phyloP scores from a whole-genome alignment of 2,113 vertebrate species.

The Sprattus sprattus region DNA sequence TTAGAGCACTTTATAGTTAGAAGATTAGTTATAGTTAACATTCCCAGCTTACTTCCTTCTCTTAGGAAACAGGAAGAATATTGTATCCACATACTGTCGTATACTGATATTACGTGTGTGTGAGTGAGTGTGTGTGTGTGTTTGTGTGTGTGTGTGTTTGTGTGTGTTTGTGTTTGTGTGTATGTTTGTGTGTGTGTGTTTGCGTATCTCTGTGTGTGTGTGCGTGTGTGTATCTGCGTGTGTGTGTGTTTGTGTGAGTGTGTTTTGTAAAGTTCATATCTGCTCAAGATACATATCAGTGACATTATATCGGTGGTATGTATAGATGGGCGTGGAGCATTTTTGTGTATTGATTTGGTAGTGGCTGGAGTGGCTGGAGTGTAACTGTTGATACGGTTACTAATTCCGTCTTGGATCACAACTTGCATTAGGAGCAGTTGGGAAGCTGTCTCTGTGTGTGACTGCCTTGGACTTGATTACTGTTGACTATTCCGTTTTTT shows the following conservation, averaged over 20 bases:
- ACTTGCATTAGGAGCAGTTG: neutral
- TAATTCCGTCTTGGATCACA: neutral
- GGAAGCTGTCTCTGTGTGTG: conserved; percentile 49
- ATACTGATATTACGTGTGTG: conserved; percentile 7
- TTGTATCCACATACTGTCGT: neutral
- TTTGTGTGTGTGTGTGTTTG: neutral
- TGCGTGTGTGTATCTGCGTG: neutral
- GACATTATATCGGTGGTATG: neutral
- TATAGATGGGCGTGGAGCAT: neutral
- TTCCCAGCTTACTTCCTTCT: neutral
- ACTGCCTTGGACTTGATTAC: conserved; percentile 54
- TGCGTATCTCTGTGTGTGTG: conserved; percentile 14
- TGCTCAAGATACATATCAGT: neutral
- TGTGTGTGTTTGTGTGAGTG: too few species aligned
- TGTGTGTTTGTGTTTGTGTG: too few species aligned
- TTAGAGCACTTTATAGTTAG: neutral
- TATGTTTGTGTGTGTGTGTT: neutral
- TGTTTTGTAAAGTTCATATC: neutral
- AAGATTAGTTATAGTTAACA: neutral
- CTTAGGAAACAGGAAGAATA: conserved; percentile 21
- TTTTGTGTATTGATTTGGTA: neutral
- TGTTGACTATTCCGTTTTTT: conserved; percentile 60
- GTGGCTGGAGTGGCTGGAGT: too few species aligned
- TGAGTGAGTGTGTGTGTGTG: neutral
- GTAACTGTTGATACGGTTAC: neutral